These are phyloP conservation scores for Neuroterus valhalla DNA, from an alignment of 1,140 invertebrate species.

Conservation along the genomic window DNA sequence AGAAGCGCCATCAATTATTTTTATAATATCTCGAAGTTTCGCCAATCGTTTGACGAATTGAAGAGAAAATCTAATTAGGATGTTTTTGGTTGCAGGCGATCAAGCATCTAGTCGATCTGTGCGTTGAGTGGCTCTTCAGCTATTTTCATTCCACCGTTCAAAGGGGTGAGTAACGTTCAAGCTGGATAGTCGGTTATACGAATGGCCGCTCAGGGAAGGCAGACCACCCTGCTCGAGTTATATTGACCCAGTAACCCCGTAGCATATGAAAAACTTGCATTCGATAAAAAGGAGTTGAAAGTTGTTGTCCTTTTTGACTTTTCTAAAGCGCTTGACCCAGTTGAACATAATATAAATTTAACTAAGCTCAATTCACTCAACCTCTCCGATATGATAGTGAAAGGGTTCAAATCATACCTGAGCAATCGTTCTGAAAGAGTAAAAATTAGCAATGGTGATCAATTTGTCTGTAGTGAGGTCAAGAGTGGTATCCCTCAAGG, in stretches of 20 bases:
- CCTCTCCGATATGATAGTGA: no score
- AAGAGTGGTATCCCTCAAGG: no score
- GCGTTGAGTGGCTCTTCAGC: conserved; percentile 24
- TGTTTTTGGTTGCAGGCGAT: conserved; percentile 25
- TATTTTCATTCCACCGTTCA: conserved; percentile 35
- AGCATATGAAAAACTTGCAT: conserved; percentile 69
- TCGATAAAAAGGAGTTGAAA: no score
- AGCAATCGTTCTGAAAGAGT: no score
- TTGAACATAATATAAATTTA: no score
- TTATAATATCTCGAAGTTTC: background rate
- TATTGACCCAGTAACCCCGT: conserved; percentile 34
- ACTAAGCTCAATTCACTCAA: no score
- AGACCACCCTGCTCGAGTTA: conserved; percentile 34
- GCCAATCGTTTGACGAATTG: background rate
- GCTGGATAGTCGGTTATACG: conserved; percentile 23
- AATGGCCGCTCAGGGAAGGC: conserved; percentile 35
- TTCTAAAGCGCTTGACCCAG: no score
- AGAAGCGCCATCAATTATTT: background rate
- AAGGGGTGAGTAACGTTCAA: conserved; percentile 56
- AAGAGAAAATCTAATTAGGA: background rate
- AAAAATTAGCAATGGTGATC: no score
- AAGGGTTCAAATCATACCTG: no score
- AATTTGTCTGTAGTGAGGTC: no score
- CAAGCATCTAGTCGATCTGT: background rate
- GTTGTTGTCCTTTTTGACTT: no score